Evolutionary conservation across 2,888 invertebrate genomes (phyloP), one percentile per base, ranked within the genome.

Genomic region (Sialis fuliginosa): DNA sequence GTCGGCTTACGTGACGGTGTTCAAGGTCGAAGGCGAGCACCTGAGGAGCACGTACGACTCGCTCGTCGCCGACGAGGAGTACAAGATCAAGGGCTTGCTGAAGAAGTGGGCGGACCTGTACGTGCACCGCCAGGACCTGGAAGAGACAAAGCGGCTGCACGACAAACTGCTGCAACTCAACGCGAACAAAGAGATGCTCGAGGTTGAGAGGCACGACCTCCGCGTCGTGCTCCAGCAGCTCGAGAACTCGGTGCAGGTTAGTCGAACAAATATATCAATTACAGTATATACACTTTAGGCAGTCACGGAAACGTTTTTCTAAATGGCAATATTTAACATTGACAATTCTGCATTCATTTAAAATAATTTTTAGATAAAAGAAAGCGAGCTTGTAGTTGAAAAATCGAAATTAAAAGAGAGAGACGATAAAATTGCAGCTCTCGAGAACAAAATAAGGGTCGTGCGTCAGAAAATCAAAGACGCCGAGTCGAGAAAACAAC

Each of bases 321-420:
- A 22, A 22, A 22, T 22, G 22, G 22, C 22, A 22, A 22, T 37
- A n/a, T n/a, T n/a, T n/a, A n/a, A n/a, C n/a, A n/a, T n/a, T n/a
- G n/a, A n/a, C n/a, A n/a, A n/a, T n/a, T n/a, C n/a, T n/a, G n/a
- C n/a, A n/a, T n/a, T n/a, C n/a, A 35, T 10, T 37, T 8, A 8
- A 10, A n/a, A 37, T 7, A 10, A 37, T 10, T 37, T 37, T 1
- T 37, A 37, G 37, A 37, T 10, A 7, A 52, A 54, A n/a, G 49
- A 52, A 6, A 61, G 61, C 47, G 59, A 56, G 6, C 43, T 37
- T 3, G 55, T 56, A n/a, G 51, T 62, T 30, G 57, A 62, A 47
- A 54, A 54, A 10, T 52, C 55, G 22, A 49, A 63, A 37, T 57
- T 60, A 8, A 54, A 53, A 5, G 54, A 57, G 1, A 55, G 59